Evolutionary conservation across 2,888 invertebrate genomes (phyloP), one percentile per base, ranked within the genome.

Genomic region (Cerastis rubricosa): DNA sequence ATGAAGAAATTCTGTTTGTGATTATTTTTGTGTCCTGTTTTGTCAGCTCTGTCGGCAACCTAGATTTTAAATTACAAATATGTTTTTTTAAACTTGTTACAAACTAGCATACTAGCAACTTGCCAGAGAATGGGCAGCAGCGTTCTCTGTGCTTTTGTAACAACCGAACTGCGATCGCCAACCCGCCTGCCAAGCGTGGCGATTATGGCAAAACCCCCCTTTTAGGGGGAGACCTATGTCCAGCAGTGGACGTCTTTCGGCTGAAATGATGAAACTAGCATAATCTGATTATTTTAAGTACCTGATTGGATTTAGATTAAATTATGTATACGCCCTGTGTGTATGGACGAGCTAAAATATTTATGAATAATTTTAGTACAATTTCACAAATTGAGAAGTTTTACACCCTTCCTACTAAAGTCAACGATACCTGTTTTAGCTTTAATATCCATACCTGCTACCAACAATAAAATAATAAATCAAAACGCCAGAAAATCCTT

Each of bases 401-500:
- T 70, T 43, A 43, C 35, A 70, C 25, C 67, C 22, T 59, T 35
- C 47, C 40, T 59, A 29, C 35, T 59, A 71, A 83, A 71, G 19
- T 35, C 14, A 54, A 61, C 14, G n/a, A 69, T 74, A 71, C 68
- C 68, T 76, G 72, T 68, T 78, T 78, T 76, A 85, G 83, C 72
- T 78, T 68, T 25, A 65, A 79, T 71, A 85, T 85, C 78, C 69
- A 70, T 81, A 87, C 78, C 77, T 77, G 74, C 71, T 74, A 84
- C 79, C 74, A 73, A 54, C 49, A 78, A 57, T 80, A 78, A 78
- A 74, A 81, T 66, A 66, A 86, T 88, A 86, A 84, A 88, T 86
- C 84, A 85, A 81, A 84, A 84, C 45, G 71, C 69, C 63, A 76
- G 74, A 81, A 86, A 86, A 85, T 74, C 84, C 76, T 85, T 89